phyloP scores from a whole-genome alignment of 2,113 vertebrate species.

The Symphodus melops region DNA sequence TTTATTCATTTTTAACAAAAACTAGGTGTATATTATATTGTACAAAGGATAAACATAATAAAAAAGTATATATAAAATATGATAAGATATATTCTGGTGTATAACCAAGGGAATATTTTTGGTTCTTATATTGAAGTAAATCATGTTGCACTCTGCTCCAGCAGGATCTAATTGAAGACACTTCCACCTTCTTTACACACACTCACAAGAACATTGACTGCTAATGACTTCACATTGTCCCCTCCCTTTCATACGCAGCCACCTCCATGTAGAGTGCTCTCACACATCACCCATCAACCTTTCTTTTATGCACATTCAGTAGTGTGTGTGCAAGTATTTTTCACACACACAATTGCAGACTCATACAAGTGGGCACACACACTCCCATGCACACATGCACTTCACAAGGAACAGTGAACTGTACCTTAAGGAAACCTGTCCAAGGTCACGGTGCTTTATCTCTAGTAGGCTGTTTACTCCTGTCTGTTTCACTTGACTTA shows the following conservation, averaged over 20 bases:
- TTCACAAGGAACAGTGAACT: constrained; percentile 25
- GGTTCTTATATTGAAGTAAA: neutral
- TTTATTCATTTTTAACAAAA: too few relatives aligned
- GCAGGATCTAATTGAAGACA: too few relatives aligned
- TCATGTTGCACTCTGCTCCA: neutral
- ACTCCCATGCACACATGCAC: neutral
- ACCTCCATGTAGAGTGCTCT: neutral
- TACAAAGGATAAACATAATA: too few relatives aligned
- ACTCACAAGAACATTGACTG: neutral
- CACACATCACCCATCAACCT: too few relatives aligned
- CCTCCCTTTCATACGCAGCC: neutral
- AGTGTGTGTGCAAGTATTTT: neutral
- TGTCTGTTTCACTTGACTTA: constrained; percentile 70
- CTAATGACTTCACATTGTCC: neutral
- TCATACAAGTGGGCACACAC: neutral
- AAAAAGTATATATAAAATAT: too few relatives aligned
- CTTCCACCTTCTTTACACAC: neutral
- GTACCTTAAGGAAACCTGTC: constrained; percentile 48
- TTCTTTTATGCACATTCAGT: too few relatives aligned
- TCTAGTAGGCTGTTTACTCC: constrained; percentile 57
- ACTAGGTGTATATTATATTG: too few relatives aligned
- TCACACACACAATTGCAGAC: neutral
- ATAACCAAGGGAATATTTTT: too few relatives aligned
- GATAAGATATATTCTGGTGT: too few relatives aligned
- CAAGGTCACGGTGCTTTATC: constrained; percentile 65